Conservation (phyloP, 2,888 invertebrate species). For the Hoplodrina blanda region DNA sequence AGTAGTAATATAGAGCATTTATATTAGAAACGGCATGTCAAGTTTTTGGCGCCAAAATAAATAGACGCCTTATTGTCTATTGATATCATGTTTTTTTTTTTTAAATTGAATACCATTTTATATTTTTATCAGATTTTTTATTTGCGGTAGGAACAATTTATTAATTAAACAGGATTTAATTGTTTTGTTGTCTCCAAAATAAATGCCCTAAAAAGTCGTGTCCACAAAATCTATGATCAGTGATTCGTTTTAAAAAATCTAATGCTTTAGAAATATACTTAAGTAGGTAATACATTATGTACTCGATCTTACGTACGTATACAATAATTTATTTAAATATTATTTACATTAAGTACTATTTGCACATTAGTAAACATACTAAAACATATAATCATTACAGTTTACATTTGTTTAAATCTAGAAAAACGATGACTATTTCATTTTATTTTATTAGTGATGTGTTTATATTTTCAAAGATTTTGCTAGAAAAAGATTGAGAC, state of each 20-base stretch:
- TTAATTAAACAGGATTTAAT: neutral
- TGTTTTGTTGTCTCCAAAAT: constrained; percentile 10
- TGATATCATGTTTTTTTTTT: neutral
- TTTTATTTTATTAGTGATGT: too few species aligned
- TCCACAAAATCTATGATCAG: constrained; percentile 59
- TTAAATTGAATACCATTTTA: too few species aligned
- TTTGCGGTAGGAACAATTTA: neutral
- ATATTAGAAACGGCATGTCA: constrained; percentile 5
- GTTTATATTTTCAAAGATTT: too few species aligned
- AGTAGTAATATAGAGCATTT: constrained; percentile 32
- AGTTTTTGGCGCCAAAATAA: neutral
- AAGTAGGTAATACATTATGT: constrained; percentile 58
- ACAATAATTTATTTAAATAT: constrained; percentile 80
- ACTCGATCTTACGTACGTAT: constrained; percentile 75
- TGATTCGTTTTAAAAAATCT: constrained; percentile 76
- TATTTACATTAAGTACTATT: constrained; percentile 66
- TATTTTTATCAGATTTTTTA: neutral
- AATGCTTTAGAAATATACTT: constrained; percentile 64
- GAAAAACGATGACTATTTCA: constrained; percentile 19
- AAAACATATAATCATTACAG: constrained; percentile 38
- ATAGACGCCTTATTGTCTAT: neutral
- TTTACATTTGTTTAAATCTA: constrained; percentile 10
- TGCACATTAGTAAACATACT: constrained; percentile 56
- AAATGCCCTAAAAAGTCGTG: constrained; percentile 28
- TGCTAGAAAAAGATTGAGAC: too few species aligned